Evolutionary conservation across 2,797 vertebrate genomes (phyloP).

Genomic region (Allobates femoralis): DNA sequence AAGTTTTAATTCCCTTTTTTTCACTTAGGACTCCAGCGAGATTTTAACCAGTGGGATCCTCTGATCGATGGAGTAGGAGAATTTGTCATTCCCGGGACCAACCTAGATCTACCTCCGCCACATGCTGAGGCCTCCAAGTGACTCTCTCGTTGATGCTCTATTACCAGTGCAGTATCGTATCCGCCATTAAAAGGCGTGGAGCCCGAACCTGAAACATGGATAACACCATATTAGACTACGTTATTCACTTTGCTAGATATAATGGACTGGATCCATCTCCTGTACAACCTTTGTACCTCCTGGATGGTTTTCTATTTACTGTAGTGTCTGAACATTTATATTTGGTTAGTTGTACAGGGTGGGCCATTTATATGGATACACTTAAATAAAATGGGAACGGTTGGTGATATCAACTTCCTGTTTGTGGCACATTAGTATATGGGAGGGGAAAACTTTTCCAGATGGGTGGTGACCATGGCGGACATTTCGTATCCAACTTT

Average conservation of each 20-base stretch:
- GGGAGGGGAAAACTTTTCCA: no score
- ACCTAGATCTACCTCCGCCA: slow-evolving; percentile 71
- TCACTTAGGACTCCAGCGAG: slow-evolving; percentile 81
- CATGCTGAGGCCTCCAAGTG: neutral
- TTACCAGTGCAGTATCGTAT: neutral
- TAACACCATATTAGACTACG: neutral
- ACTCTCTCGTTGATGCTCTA: neutral
- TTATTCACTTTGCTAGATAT: neutral
- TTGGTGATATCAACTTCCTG: no score
- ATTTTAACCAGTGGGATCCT: slow-evolving; percentile 88
- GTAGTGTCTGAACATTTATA: slow-evolving; percentile 1
- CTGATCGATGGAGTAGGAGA: slow-evolving; percentile 88
- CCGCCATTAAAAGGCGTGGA: neutral
- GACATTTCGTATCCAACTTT: no score
- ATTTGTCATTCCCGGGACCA: slow-evolving; percentile 88
- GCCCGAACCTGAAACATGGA: neutral
- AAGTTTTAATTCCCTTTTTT: slow-evolving; percentile 12
- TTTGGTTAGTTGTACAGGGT: neutral
- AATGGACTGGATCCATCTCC: neutral
- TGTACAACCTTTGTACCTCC: neutral
- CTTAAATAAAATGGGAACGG: no score
- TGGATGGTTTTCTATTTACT: neutral
- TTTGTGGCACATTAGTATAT: no score
- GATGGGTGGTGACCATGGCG: no score
- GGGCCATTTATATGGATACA: no score